These are phyloP conservation scores for Papilio helenus DNA, from an alignment of 1,140 invertebrate genomes.

Conservation along the genomic window DNA sequence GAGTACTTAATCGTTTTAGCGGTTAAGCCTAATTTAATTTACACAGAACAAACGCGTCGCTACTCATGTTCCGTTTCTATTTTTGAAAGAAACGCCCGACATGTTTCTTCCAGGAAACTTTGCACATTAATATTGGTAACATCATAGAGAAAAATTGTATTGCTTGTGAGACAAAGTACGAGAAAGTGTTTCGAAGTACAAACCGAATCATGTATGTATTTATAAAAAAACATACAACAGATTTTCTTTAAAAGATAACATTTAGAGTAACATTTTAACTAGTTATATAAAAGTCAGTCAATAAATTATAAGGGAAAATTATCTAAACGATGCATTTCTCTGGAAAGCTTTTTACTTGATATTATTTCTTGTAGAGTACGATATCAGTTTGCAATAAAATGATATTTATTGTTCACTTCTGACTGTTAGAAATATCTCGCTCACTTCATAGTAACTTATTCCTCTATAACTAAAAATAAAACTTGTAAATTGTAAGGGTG, in stretches of 20 bases:
- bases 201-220: no score
- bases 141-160: no score
- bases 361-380: not conserved
- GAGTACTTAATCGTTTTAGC: not conserved
- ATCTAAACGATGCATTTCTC: not conserved
- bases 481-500: not conserved
- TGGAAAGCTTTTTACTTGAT: not conserved
- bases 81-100: not conserved
- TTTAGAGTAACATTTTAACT: no score
- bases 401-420: not conserved
- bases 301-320: not conserved
- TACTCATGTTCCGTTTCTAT: not conserved
- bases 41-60: not conserved
- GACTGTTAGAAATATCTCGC: not conserved
- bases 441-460: no score
- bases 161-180: no score
- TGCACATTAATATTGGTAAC: no score
- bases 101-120: no score
- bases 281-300: not conserved
- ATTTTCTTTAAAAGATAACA: no score
- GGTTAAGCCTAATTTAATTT: constrained; percentile 5
- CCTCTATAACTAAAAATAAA: no score
- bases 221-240: no score
- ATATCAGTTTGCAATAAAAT: not conserved
- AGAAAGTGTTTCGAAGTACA: no score